phyloP scores from a whole-genome alignment of 2,113 vertebrate species.

The Protobothrops mucrosquamatus region DNA sequence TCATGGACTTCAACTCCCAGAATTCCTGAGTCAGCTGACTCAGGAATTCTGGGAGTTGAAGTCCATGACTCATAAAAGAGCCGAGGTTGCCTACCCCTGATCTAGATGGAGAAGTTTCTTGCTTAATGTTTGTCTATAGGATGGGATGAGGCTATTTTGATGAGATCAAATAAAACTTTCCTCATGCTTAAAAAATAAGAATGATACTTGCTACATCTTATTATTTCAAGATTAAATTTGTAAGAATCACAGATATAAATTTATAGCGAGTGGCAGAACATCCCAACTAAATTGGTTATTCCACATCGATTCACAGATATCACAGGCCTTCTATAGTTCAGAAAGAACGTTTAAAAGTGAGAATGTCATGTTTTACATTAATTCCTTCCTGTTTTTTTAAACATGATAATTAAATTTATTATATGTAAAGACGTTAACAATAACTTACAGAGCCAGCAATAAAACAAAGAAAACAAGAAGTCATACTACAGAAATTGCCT shows the following conservation, averaged over 20 bases:
- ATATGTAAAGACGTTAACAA: conserved; percentile 22
- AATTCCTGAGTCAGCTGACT: too few species aligned
- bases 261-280: conserved; percentile 17
- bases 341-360: conserved; percentile 44
- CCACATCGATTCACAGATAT: conserved; percentile 4
- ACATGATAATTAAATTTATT: conserved; percentile 52
- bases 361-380: conserved; percentile 40
- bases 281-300: conserved; percentile 45
- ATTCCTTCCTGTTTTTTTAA: conserved; percentile 39
- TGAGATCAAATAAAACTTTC: neutral
- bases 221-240: conserved; percentile 22
- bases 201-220: neutral
- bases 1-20: too few species aligned
- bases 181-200: conserved; percentile 3
- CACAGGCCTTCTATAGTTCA: conserved; percentile 56
- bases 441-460: conserved; percentile 58
- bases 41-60: too few species aligned
- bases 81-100: neutral
- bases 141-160: neutral
- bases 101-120: neutral
- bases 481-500: conserved; percentile 61
- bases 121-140: neutral
- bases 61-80: too few species aligned
- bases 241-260: conserved; percentile 37
- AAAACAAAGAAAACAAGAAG: conserved; percentile 63